Percentiles rank a stretch among this genome's conserved stretches.
Conservation (phyloP, 1,140 invertebrate genomes). For the Trissolcus basalis region DNA sequence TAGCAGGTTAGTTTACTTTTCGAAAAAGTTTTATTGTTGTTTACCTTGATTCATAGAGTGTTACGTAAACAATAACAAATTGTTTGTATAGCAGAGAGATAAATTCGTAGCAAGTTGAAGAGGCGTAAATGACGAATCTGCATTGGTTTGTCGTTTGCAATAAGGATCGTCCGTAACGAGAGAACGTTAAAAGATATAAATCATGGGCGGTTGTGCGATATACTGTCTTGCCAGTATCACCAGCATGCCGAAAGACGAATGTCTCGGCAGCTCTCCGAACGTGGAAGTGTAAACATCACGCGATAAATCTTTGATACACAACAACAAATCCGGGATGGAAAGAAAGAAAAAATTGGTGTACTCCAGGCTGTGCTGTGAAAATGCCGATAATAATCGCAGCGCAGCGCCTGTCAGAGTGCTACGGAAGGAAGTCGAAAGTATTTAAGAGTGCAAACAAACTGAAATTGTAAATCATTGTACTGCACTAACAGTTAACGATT, state of each 20-base stretch:
- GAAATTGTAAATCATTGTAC: no score
- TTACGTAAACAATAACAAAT: no score
- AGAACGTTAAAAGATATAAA: slow-evolving; percentile 41
- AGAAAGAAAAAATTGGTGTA: slow-evolving; percentile 4
- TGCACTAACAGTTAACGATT: no score
- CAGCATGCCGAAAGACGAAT: slow-evolving; percentile 49
- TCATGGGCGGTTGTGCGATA: slow-evolving; percentile 18
- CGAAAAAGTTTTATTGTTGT: no score
- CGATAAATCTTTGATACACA: slow-evolving; percentile 52
- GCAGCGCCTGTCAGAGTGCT: background rate
- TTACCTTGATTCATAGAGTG: no score
- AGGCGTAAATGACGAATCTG: slow-evolving; percentile 18
- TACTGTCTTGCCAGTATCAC: slow-evolving; percentile 48
- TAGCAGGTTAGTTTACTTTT: no score
- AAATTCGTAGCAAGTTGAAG: background rate
- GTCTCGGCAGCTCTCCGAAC: slow-evolving; percentile 33
- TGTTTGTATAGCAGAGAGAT: background rate
- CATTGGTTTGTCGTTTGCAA: slow-evolving; percentile 48
- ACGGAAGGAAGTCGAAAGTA: no score
- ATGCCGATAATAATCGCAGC: slow-evolving; percentile 14
- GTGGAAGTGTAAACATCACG: slow-evolving; percentile 46
- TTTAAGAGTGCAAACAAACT: no score
- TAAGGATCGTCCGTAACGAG: slow-evolving; percentile 35
- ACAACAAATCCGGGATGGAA: slow-evolving; percentile 39
- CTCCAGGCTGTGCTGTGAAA: background rate